phyloP scores from a whole-genome alignment of 2,888 invertebrate species.

The Yponomeuta sedellus region DNA sequence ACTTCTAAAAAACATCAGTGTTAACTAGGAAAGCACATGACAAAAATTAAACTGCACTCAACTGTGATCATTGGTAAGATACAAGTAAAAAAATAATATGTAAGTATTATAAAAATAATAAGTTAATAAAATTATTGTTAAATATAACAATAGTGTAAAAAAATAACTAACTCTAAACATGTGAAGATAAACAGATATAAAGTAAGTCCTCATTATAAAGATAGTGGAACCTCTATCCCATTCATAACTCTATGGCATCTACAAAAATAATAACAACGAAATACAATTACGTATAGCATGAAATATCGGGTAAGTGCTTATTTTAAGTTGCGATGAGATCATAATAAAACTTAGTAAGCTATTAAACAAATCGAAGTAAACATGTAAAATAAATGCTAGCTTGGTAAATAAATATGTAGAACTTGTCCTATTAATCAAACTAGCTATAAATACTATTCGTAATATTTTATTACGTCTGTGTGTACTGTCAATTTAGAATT shows the following conservation, averaged over 20 bases:
- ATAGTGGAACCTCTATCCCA: background rate
- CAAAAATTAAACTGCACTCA: too few species aligned
- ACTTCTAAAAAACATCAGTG: too few species aligned
- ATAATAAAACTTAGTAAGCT: slow-evolving; percentile 7
- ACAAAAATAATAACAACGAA: background rate
- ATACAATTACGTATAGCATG: background rate
- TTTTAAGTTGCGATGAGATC: slow-evolving; percentile 4
- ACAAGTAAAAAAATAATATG: too few species aligned
- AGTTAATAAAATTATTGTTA: too few species aligned
- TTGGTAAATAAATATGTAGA: too few species aligned
- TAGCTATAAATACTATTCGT: background rate
- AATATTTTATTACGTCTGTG: background rate
- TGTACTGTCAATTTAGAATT: background rate
- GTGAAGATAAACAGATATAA: too few species aligned
- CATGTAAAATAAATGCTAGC: background rate
- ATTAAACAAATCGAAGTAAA: background rate
- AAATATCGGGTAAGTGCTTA: background rate
- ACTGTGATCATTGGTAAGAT: too few species aligned
- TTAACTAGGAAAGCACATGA: too few species aligned
- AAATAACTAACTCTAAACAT: too few species aligned
- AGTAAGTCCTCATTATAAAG: too few species aligned
- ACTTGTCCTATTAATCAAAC: background rate
- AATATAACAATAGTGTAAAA: too few species aligned
- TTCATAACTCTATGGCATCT: background rate
- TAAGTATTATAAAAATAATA: too few species aligned